A percentile compares a stretch with the other conserved stretches of the same genome.
phyloP scores from a whole-genome alignment of 2,888 invertebrate genomes.

The Erebia palarica region DNA sequence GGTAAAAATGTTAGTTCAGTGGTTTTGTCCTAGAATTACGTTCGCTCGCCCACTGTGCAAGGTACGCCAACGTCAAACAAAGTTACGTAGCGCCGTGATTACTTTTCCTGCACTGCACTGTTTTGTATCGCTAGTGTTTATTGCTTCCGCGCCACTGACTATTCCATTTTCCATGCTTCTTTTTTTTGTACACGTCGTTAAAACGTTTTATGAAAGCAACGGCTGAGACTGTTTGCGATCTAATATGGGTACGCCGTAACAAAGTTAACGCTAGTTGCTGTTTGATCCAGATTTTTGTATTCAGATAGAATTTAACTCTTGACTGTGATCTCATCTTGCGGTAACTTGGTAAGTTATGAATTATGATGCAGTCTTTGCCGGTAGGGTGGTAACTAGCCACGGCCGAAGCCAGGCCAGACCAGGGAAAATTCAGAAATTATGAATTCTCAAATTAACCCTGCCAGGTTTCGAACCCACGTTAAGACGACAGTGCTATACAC shows the following conservation, averaged over 20 bases:
- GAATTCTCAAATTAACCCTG: too few relatives aligned
- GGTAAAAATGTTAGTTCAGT: neutral
- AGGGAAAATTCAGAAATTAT: too few relatives aligned
- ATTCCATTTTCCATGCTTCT: constrained; percentile 40
- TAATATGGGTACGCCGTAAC: neutral
- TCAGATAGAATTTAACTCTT: neutral
- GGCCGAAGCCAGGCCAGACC: too few relatives aligned
- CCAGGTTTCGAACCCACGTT: too few relatives aligned
- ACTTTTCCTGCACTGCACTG: constrained; percentile 59
- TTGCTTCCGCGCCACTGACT: constrained; percentile 49
- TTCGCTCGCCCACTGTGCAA: constrained; percentile 39
- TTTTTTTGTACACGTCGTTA: constrained; percentile 19
- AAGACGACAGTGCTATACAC: too few relatives aligned
- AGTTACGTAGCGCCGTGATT: constrained; percentile 59
- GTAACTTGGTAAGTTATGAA: too few relatives aligned
- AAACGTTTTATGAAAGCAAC: constrained; percentile 8
- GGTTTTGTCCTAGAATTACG: neutral
- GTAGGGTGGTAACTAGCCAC: too few relatives aligned
- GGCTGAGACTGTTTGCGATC: neutral
- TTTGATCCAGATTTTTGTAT: neutral
- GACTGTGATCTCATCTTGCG: neutral
- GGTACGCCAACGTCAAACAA: constrained; percentile 53
- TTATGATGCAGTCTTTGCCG: too few relatives aligned
- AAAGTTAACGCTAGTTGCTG: neutral
- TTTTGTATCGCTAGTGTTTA: constrained; percentile 46